These are phyloP conservation scores for Chrysina gloriosa DNA, from an alignment of 2,888 invertebrate species.

Conservation along the genomic window DNA sequence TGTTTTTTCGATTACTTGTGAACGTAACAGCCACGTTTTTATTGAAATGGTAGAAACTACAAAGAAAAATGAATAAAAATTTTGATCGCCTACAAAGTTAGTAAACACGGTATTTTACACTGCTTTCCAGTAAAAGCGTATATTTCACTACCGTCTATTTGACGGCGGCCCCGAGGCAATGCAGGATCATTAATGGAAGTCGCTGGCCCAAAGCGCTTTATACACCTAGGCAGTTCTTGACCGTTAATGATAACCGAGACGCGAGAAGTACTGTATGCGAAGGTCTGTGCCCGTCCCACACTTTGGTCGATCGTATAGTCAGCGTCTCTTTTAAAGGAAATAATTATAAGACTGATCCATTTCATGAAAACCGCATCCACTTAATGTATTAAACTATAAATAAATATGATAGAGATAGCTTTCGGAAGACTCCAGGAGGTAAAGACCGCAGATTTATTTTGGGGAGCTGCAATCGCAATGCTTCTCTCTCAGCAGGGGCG, in stretches of 20 bases:
- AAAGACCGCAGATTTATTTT: constrained; percentile 18
- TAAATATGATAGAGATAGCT: constrained; percentile 21
- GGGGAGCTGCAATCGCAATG: neutral
- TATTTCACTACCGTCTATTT: neutral
- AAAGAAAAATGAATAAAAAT: constrained; percentile 2
- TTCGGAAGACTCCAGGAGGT: constrained; percentile 8
- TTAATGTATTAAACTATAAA: constrained; percentile 1
- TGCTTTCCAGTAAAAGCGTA: neutral
- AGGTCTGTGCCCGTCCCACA: neutral
- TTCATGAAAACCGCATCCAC: constrained; percentile 10
- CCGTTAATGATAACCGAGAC: constrained; percentile 16
- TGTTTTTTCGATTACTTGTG: too few species aligned
- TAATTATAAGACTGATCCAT: constrained; percentile 5
- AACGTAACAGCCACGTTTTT: too few species aligned
- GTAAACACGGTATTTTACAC: neutral
- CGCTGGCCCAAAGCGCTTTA: constrained; percentile 13
- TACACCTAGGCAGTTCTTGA: constrained; percentile 15
- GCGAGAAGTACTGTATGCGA: neutral
- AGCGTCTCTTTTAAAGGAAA: constrained; percentile 15
- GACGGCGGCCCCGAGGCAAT: neutral
- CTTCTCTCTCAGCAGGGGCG: too few species aligned
- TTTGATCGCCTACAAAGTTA: neutral
- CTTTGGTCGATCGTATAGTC: neutral
- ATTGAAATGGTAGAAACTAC: neutral
- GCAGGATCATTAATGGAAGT: constrained; percentile 15